These are phyloP conservation scores for Callosobruchus maculatus DNA, from an alignment of 2,888 invertebrate species.

Conservation along the genomic window DNA sequence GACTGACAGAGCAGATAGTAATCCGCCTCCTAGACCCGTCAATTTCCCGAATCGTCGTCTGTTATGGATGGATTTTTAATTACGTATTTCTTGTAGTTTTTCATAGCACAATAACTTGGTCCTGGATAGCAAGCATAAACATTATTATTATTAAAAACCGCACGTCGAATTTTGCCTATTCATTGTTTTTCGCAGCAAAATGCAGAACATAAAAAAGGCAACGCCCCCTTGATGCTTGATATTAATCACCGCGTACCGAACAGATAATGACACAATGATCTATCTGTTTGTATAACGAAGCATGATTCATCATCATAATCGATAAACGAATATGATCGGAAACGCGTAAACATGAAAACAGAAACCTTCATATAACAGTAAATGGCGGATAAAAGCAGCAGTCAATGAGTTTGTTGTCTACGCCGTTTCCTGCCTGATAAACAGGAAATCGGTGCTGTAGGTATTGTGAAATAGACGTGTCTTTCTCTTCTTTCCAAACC, in stretches of 20 bases:
- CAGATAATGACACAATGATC: neutral
- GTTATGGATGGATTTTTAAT: too few species aligned
- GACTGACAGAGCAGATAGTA: too few species aligned
- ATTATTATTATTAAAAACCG: too few species aligned
- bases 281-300: neutral
- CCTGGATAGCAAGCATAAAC: too few species aligned
- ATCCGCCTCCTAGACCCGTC: too few species aligned
- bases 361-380: neutral
- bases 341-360: neutral
- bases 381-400: neutral
- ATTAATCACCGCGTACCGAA: neutral
- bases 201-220: neutral
- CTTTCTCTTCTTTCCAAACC: neutral
- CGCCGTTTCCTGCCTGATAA: neutral
- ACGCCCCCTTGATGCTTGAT: neutral
- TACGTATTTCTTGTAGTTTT: too few species aligned
- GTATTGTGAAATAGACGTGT: neutral
- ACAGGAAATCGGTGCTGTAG: neutral
- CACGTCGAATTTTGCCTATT: neutral
- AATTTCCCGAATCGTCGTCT: too few species aligned
- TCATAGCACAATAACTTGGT: too few species aligned
- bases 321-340: neutral
- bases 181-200: neutral
- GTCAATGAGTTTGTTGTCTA: neutral
- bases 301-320: neutral